Evolutionary conservation across 2,113 vertebrate species (phyloP).

Genomic region (Halcyon malimbica): DNA sequence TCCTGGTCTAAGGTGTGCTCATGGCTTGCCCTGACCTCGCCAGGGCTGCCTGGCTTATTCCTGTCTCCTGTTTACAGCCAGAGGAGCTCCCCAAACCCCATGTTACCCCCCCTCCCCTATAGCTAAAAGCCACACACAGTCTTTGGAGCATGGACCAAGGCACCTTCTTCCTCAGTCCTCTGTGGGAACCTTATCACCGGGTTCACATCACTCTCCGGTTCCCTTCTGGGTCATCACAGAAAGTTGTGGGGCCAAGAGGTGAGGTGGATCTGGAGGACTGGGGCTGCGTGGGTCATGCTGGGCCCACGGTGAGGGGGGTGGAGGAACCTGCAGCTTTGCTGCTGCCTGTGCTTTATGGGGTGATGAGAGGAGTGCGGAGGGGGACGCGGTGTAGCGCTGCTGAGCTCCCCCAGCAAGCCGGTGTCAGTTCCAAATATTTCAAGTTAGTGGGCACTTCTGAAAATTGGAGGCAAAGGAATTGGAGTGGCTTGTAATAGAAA

Average conservation of each 20-base stretch:
- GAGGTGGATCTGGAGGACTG: neutral
- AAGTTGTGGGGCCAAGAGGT: rapidly evolving
- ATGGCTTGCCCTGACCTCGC: neutral
- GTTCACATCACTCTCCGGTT: neutral
- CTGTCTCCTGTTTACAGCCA: neutral
- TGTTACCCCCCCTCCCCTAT: neutral
- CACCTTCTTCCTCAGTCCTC: neutral
- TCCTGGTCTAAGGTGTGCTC: neutral
- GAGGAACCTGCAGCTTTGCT: neutral
- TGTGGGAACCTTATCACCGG: rapidly evolving
- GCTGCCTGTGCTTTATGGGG: rapidly evolving
- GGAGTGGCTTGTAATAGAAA: constrained; percentile 6
- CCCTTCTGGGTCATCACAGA: neutral
- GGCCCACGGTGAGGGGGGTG: rapidly evolving
- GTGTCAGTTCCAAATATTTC: neutral
- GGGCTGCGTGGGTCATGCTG: neutral
- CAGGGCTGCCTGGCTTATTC: neutral
- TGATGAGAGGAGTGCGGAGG: neutral
- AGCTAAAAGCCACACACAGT: rapidly evolving
- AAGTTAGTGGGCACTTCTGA: neutral
- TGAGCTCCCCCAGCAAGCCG: neutral
- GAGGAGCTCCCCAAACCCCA: neutral
- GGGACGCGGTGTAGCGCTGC: rapidly evolving
- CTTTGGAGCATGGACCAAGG: neutral
- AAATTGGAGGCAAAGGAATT: constrained; percentile 18